Percentiles rank a stretch among this genome's conserved stretches.
phyloP scores from a whole-genome alignment of 2,888 invertebrate genomes.

The Macrostomum cliftonense region DNA sequence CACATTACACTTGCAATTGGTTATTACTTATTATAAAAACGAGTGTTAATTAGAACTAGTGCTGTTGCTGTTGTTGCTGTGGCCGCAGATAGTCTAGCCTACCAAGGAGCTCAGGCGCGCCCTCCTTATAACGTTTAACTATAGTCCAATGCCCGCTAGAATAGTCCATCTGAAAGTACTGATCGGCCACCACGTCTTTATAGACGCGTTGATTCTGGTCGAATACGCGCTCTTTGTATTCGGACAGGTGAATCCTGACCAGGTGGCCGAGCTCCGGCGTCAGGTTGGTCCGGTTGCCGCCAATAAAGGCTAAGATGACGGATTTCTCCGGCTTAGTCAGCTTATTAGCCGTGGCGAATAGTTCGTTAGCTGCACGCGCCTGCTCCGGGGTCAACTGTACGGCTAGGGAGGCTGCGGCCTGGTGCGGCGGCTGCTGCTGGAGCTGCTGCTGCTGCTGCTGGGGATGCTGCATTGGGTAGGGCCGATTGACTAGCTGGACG shows the following conservation, averaged over 20 bases:
- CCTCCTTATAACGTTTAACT: conserved; percentile 67
- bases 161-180: conserved; percentile 95
- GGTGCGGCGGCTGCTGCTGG: too few relatives aligned
- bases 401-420: too few relatives aligned
- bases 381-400: too few relatives aligned
- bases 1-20: too few relatives aligned
- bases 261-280: conserved; percentile 90
- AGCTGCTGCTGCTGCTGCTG: too few relatives aligned
- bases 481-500: too few relatives aligned
- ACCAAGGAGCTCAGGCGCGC: conserved; percentile 35
- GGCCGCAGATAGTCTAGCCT: too few relatives aligned
- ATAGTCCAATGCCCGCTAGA: conserved; percentile 89
- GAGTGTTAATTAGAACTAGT: too few relatives aligned
- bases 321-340: conserved; percentile 90
- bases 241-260: conserved; percentile 80
- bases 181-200: conserved; percentile 62
- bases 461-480: too few relatives aligned
- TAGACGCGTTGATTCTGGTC: conserved; percentile 64
- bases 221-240: conserved; percentile 62
- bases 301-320: conserved; percentile 53
- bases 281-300: conserved; percentile 57
- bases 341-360: conserved; percentile 84
- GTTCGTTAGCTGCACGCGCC: conserved; percentile 86
- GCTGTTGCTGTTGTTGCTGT: too few relatives aligned
- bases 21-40: too few relatives aligned